Base-by-base conservation (phyloP, 2,888 invertebrate genomes). In the Bursaphelenchus okinawaensis region DNA sequence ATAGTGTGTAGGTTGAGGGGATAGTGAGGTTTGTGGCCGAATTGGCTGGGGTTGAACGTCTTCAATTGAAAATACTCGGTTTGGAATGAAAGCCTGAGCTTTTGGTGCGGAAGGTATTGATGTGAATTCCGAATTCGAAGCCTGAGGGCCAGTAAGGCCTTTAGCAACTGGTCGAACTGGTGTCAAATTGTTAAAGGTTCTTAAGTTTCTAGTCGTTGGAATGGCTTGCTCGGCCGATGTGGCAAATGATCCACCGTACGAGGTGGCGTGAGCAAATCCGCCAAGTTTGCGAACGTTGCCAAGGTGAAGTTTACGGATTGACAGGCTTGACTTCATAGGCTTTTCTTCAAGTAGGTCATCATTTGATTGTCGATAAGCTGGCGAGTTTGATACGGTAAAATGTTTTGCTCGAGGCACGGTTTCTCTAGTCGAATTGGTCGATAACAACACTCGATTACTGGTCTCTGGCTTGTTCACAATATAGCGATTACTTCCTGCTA, bases 271-370 rank as follows among this genome's bases (percentile, higher is more conserved):
- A 40, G 40, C 40, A 40, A 40, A 40, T n/a, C 40, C 40, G 12
- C 40, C 40, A 40, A 40, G 40, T 40, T 40, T 40, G n/a, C n/a
- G 40, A 4, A 40, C 40, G n/a, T 40, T 40, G n/a, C 60, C 60
- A 20, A 59, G 28, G 4, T 59, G 61, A 16, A 61, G 61, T 22
- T 61, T 61, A n/a, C 58, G 61, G 24, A 61, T 61, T 22, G 59
- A n/a, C 9, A 61, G 19, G 22, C 24, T 26, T 3, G 61, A 61
- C 27, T 61, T 61, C 9, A 61, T 56, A 16, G 61, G 61, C 1
- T 55, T 55, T 28, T 61, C 61, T 16, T 61, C 61, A 19, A 61
- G 16, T 29, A 40, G 24, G 1, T 50, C 40, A 20, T 51, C 60
- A 27, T 52, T 51, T 16, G 59, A 20, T 20, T 54, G 22, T 4